Base-by-base conservation (phyloP, 1,140 invertebrate genomes). In the Euwallacea similis region DNA sequence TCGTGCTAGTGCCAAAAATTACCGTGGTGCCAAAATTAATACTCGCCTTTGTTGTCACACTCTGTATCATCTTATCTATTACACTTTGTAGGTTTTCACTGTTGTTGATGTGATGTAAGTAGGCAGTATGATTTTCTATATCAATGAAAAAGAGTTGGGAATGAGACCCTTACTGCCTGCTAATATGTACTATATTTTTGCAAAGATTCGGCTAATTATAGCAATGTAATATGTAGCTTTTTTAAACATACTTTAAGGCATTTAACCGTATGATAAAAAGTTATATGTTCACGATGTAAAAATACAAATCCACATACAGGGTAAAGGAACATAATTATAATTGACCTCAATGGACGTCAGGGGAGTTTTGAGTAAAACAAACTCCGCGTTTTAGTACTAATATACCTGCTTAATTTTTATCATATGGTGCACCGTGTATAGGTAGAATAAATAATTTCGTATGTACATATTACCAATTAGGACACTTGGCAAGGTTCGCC, bases 191-290 rank as follows among this genome's bases (percentile, higher is more conserved):
- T 53, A 8, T 11, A 47, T 68, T 60, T 68, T 68, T 60, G 66
- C 66, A 60, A 60, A 60, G 8, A 44, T 69, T 62, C 21, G 21
- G 21, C 21, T 44, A 15, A 54, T 43, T 62, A 55, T 4, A 53
- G 46, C 58, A 69, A 69, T 63, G 55, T 62, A 13, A 54, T 56
- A 55, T 62, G 67, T 69, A 69, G 67, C 67, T 69, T 69, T 69
- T 69, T 33, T 69, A 69, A 47, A 68, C 60, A 68, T 13, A 41
- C 58, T 50, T 60, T 42, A 68, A 63, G 41, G 15, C 8, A 69
- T 62, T 50, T 33, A 55, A 21, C 60, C 47, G 46, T 64, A 64
- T 70, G 53, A 65, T 64, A 64, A 64, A 70, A 59, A 58, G 13
- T 16, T 62, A 50, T 50, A 67, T 46, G 33, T 44, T 55, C 7